phyloP scores from a whole-genome alignment of 2,797 vertebrate genomes.

The Novumbra hubbsi region DNA sequence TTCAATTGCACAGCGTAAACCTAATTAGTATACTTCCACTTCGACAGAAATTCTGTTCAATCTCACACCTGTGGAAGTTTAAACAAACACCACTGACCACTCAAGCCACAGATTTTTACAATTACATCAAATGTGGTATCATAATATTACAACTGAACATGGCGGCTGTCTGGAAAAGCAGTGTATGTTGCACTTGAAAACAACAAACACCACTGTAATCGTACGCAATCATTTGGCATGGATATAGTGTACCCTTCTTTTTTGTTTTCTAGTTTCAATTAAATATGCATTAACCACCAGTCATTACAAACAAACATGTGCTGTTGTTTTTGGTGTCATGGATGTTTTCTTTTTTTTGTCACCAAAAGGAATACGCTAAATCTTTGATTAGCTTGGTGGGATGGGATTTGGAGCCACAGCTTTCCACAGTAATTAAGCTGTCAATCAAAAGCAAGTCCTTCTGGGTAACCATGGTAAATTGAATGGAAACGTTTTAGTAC shows the following conservation, averaged over 20 bases:
- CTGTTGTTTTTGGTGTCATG: constrained; percentile 36
- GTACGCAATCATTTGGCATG: constrained; percentile 2
- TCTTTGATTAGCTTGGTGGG: constrained; percentile 72
- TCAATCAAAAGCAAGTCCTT: constrained; percentile 72
- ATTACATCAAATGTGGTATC: not conserved
- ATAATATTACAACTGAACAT: not conserved
- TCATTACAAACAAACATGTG: constrained; percentile 23
- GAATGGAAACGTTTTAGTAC: constrained; percentile 49
- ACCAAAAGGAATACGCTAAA: constrained; percentile 43
- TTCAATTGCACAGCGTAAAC: no score
- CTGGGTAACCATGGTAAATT: constrained; percentile 51
- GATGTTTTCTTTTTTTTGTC: constrained; percentile 44
- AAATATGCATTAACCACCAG: constrained; percentile 19
- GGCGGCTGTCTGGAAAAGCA: not conserved
- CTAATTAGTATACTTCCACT: no score
- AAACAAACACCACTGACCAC: not conserved
- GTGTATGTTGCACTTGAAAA: not conserved
- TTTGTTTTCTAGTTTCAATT: constrained; percentile 17
- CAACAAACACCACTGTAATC: not conserved
- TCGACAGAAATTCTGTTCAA: no score
- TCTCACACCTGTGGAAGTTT: not conserved
- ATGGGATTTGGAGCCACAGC: constrained; percentile 61
- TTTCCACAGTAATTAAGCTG: constrained; percentile 75
- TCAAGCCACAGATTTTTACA: not conserved
- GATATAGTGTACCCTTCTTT: constrained; percentile 1